Evolutionary conservation across 1,140 invertebrate species (phyloP).

Genomic region (Neuroterus valhalla): DNA sequence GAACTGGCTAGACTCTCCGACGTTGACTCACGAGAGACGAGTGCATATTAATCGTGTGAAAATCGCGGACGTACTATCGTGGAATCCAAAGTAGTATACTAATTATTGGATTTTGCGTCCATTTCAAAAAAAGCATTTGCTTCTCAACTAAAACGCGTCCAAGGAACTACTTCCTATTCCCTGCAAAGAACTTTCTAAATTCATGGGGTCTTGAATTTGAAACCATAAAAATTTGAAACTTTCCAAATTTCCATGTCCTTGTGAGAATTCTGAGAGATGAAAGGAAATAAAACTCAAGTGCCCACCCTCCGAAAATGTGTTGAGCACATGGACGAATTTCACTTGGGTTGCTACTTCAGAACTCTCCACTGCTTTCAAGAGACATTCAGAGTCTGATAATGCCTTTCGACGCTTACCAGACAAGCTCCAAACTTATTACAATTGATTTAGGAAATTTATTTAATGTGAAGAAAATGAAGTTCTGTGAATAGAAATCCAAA

Average conservation of each 20-base stretch:
- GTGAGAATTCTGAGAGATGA: not conserved
- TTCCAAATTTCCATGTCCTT: not conserved
- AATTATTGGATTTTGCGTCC: not conserved
- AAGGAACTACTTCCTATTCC: too few relatives aligned
- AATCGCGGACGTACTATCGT: slow-evolving; percentile 20
- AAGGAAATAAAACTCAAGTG: slow-evolving; percentile 26
- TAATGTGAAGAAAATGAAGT: too few relatives aligned
- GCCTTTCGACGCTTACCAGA: not conserved
- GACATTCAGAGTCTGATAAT: not conserved
- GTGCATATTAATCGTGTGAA: slow-evolving; percentile 53
- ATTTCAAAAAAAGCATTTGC: too few relatives aligned
- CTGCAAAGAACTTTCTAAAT: not conserved
- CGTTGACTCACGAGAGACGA: slow-evolving; percentile 46
- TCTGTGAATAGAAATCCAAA: too few relatives aligned
- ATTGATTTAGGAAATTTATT: too few relatives aligned
- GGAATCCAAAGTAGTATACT: not conserved
- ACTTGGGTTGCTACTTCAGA: not conserved
- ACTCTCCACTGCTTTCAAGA: not conserved
- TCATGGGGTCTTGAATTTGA: not conserved
- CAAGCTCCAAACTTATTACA: too few relatives aligned
- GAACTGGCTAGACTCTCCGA: slow-evolving; percentile 43
- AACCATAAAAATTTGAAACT: not conserved
- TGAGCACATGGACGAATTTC: not conserved
- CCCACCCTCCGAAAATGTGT: not conserved
- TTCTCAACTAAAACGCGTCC: too few relatives aligned